phyloP scores from a whole-genome alignment of 2,888 invertebrate genomes.

The Tenthredo amoena region DNA sequence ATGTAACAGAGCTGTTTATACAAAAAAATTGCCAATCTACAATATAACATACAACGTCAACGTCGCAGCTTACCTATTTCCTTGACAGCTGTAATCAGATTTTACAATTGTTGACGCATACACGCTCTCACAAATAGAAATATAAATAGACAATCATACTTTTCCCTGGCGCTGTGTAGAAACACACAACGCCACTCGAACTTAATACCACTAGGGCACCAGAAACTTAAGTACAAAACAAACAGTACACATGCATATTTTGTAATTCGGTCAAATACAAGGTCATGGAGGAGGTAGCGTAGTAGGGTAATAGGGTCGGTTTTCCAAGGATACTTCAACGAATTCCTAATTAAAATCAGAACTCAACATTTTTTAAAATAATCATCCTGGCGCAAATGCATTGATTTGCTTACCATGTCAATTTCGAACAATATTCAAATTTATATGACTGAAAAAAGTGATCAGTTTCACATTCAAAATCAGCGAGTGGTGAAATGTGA shows the following conservation, averaged over 20 bases:
- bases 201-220: constrained; percentile 62
- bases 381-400: not conserved
- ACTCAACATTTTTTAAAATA: not conserved
- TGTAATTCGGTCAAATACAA: constrained; percentile 27
- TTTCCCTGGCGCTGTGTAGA: constrained; percentile 59
- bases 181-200: constrained; percentile 58
- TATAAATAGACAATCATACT: constrained; percentile 37
- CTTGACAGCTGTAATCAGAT: constrained; percentile 77
- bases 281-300: constrained; percentile 32
- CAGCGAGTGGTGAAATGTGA: not conserved
- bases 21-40: constrained; percentile 42
- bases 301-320: constrained; percentile 29
- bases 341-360: not conserved
- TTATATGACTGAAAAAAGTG: not conserved
- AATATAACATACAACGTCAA: constrained; percentile 59
- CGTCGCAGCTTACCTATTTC: constrained; percentile 76
- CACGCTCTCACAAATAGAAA: constrained; percentile 65
- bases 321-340: not conserved
- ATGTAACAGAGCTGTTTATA: constrained; percentile 31
- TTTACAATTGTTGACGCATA: constrained; percentile 71
- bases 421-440: not conserved
- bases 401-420: not conserved
- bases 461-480: not conserved
- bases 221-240: constrained; percentile 67
- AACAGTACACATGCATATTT: constrained; percentile 70